Base-by-base conservation (phyloP, 2,888 invertebrate species). In the Orchesellides sinensis region DNA sequence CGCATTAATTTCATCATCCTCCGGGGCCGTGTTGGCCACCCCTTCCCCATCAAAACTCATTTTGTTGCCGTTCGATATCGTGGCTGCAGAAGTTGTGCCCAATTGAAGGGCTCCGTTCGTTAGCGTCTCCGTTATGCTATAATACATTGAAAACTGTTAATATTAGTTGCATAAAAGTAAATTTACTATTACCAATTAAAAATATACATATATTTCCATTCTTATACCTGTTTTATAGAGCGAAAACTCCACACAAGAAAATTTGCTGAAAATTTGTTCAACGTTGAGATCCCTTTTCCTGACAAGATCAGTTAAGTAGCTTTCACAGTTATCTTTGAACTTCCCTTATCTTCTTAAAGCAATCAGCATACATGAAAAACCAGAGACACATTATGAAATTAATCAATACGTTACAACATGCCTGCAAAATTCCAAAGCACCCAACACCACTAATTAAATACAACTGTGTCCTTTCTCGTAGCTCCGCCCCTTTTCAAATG, bases 1-100 rank as follows among this genome's bases (percentile, higher is more conserved):
- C 35, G 86, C 86, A 69, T 87, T 87, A 54, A 87, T 81, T 66
- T 86, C 86, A 68, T 86, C 87, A 49, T 86, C 85, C 68, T 86
- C 86, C 45, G 73, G 78, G 27, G 84, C 84, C 47, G 80, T 56
- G 17, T 21, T 80, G 0, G 73, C 66, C 54, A 80, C 59, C 56
- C 66, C 77, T 61, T 83, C 84, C 65, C 84, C 84, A 56, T 84
- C 85, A 40, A 86, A 86, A 86, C 86, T 84, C 86, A 86, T 86
- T 52, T 72, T 80, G 80, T 61, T 66, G 66, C 80, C 80, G 80
- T 80, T 80, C 66, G 73, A 73, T 73, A 80, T 45, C 47, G 77
- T 77, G 68, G 68, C 49, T 47, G 72, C 54, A 12, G 61, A 70
- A 40, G 69, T 72, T 40, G 80, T 40, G 80, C 80, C 80, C 80